These are phyloP conservation scores for Oopsacas minuta DNA, from an alignment of 37 sponge, comb jelly and placozoan genomes.

Conservation along the genomic window DNA sequence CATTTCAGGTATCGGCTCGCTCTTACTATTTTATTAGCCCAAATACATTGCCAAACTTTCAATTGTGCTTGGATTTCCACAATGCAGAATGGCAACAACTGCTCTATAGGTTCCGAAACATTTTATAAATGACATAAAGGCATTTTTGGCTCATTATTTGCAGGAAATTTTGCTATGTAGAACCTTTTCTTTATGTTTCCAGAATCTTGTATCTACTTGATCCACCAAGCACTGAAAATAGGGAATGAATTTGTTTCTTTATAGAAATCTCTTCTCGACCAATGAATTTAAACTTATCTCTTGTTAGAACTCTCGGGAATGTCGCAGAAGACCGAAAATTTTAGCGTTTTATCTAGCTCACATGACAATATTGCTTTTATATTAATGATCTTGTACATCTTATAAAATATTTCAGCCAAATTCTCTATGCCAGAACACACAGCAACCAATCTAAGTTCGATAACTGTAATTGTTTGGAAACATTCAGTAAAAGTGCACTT, in stretches of 20 bases:
- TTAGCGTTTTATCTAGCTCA: neutral
- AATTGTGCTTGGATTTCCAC: conserved; percentile 10
- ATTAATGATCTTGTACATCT: conserved; percentile 1
- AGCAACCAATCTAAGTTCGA: neutral
- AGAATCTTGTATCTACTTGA: conserved; percentile 4
- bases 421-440: conserved; percentile 13
- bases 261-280: neutral
- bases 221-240: conserved; percentile 1
- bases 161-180: neutral
- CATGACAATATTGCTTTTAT: neutral
- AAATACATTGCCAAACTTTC: conserved; percentile 14
- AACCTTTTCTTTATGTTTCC: neutral
- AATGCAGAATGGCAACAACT: conserved; percentile 5
- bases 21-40: neutral
- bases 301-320: neutral
- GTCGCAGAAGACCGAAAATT: neutral
- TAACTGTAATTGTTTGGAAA: conserved; percentile 13
- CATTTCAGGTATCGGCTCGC: conserved; percentile 9
- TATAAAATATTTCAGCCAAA: conserved; percentile 7
- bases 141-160: conserved; percentile 1
- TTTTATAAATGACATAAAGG: neutral
- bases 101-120: conserved; percentile 8
- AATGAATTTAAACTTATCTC: conserved; percentile 4
- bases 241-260: neutral
- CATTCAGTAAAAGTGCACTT: conserved; percentile 13